Conservation (phyloP, 2,113 vertebrate genomes). For the Melanerpes aurifrons region DNA sequence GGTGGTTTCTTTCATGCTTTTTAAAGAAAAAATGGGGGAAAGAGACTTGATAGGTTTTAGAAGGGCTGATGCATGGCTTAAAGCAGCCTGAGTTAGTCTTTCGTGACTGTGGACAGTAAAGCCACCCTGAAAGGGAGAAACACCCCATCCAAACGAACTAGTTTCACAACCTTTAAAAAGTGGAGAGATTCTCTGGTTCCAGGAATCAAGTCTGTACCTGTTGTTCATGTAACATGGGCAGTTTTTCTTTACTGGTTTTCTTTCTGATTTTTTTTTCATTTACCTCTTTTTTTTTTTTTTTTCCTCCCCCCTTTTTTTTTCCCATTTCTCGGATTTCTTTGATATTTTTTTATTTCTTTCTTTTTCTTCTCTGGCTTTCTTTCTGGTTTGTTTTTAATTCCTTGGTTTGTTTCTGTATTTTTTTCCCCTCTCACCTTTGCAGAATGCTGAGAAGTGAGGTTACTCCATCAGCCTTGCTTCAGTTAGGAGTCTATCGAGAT, state of each 20-base stretch:
- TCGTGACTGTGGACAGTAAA: slow-evolving; percentile 50
- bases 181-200: slow-evolving; percentile 26
- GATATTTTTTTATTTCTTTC: background rate
- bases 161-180: slow-evolving; percentile 73
- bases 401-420: no score
- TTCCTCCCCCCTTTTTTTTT: background rate
- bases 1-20: background rate
- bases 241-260: background rate
- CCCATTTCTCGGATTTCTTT: no score
- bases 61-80: background rate
- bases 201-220: slow-evolving; percentile 78
- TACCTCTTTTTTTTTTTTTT: no score
- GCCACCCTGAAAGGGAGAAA: slow-evolving; percentile 48
- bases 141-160: slow-evolving; percentile 52
- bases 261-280: background rate
- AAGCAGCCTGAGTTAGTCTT: slow-evolving; percentile 8
- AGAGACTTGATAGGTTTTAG: background rate
- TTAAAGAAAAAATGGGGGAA: background rate
- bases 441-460: background rate
- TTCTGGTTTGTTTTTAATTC: no score
- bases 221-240: slow-evolving; percentile 52
- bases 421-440: background rate
- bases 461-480: background rate
- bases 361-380: no score
- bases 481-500: background rate